Evolutionary conservation across 2,113 vertebrate species (phyloP), one percentile per base, ranked within the genome.

Genomic region (Fregetta grallaria): DNA sequence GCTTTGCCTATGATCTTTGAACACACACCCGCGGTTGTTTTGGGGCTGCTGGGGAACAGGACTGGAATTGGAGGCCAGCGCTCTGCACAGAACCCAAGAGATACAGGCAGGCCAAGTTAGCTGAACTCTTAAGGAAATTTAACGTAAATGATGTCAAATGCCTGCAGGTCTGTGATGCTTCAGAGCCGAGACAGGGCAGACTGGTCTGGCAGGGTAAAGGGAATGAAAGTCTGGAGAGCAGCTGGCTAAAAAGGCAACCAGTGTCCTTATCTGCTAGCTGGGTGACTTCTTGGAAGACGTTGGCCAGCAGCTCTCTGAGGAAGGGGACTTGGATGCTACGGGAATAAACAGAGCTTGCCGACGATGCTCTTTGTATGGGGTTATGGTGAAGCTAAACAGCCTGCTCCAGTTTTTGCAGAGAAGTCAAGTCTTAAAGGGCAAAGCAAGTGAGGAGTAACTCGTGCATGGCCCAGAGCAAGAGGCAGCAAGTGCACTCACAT

Each of bases 11-110:
- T 30, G 3, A 17, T 16, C 38, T 70, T 80, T 56, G 53, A 88
- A 50, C 63, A 17, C 17, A 1, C 0, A 15, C 40, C 81, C 1
- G 0, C 3, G 10, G 8, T n/a, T 75, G 42, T 36, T 67, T 27
- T n/a, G 88, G 52, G 65, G 55, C 71, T 83, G 65, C 45, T 53
- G n/a, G 59, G 74, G 63, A 59, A 62, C 61, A 53, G 88, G 38
- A 4, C 17, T 74, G 72, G 63, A 42, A 8, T 1, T 13, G 55
- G 78, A 74, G 32, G 82, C 72, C 74, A 56, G 76, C 7, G n/a
- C 5, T 92, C 8, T 30, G 80, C 40, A 13, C 30, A 36, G 65
- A 71, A 40, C 22, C 16, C 7, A 15, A 45, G 52, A 52, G 70
- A 40, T 26, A 11, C 1, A 21, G 58, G 15, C 71, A 73, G 79